A percentile compares a stretch with the other conserved stretches of the same genome.
Conservation (phyloP, 1,140 invertebrate species). For the Tachypleus tridentatus region DNA sequence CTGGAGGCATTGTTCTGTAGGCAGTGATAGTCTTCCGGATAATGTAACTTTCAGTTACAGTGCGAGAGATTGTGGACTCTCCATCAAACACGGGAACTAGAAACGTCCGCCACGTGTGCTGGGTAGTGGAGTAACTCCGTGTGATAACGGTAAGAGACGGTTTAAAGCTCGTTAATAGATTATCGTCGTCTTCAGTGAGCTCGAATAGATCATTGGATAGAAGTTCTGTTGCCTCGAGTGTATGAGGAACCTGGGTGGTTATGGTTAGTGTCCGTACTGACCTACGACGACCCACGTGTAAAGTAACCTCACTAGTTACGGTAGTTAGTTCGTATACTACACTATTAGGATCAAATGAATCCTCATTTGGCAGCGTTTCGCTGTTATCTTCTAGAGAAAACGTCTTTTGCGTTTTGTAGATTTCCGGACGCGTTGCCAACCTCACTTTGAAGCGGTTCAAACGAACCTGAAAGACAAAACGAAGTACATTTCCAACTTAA, state of each 20-base stretch:
- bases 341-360: slow-evolving; percentile 19
- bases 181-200: no score
- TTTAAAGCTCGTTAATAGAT: no score
- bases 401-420: not conserved
- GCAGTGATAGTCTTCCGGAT: slow-evolving; percentile 28
- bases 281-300: slow-evolving; percentile 22
- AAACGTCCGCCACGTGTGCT: slow-evolving; percentile 23
- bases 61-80: slow-evolving; percentile 22
- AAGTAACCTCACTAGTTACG: slow-evolving; percentile 23
- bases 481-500: not conserved
- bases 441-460: slow-evolving; percentile 27
- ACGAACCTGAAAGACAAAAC: slow-evolving; percentile 17
- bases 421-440: slow-evolving; percentile 10
- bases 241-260: slow-evolving; percentile 63
- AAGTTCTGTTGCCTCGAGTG: slow-evolving; percentile 58
- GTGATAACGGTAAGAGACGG: slow-evolving; percentile 22
- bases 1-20: slow-evolving; percentile 24
- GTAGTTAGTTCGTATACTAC: slow-evolving; percentile 25
- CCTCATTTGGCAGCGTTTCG: slow-evolving; percentile 7
- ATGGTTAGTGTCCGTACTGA: slow-evolving; percentile 25
- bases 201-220: no score
- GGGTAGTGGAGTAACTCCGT: slow-evolving; percentile 26
- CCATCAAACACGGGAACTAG: slow-evolving; percentile 27
- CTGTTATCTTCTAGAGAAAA: slow-evolving; percentile 10
- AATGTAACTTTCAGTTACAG: slow-evolving; percentile 27